Conservation (phyloP, 2,888 invertebrate genomes). For the Tetragonisca angustula region DNA sequence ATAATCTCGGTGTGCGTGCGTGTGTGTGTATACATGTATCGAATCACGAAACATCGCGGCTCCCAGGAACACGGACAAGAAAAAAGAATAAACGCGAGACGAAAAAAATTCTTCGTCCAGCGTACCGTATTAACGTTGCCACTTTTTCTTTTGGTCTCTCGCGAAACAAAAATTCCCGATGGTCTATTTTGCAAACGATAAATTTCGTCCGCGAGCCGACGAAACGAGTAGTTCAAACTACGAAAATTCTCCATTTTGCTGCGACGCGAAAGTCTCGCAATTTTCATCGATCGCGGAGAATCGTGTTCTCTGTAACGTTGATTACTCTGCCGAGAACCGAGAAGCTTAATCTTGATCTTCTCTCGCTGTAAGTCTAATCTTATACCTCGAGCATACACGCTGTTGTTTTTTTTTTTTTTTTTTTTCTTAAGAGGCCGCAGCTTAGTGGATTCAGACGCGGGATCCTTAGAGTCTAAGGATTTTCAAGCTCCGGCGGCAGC, state of each 20-base stretch:
- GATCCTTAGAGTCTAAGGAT: neutral
- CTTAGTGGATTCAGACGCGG: neutral
- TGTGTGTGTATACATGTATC: too few relatives aligned
- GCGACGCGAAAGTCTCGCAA: neutral
- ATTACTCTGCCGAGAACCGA: too few relatives aligned
- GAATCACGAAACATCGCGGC: neutral
- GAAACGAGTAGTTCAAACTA: neutral
- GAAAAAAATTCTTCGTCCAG: neutral
- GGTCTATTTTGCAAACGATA: neutral
- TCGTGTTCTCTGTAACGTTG: neutral
- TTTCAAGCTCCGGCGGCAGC: neutral
- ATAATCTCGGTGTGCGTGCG: neutral
- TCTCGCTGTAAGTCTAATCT: neutral
- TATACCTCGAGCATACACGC: neutral
- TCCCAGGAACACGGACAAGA: too few relatives aligned
- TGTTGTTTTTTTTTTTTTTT: neutral
- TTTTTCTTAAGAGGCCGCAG: neutral
- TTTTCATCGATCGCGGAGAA: neutral
- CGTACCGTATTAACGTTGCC: slow-evolving; percentile 16
- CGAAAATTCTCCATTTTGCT: neutral
- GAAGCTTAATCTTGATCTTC: neutral
- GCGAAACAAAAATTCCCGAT: slow-evolving; percentile 1
- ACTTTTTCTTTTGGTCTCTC: neutral
- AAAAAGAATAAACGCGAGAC: neutral
- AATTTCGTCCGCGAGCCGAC: neutral